These are phyloP conservation scores for Megalops atlanticus DNA, from an alignment of 2,113 vertebrate genomes.

Conservation along the genomic window DNA sequence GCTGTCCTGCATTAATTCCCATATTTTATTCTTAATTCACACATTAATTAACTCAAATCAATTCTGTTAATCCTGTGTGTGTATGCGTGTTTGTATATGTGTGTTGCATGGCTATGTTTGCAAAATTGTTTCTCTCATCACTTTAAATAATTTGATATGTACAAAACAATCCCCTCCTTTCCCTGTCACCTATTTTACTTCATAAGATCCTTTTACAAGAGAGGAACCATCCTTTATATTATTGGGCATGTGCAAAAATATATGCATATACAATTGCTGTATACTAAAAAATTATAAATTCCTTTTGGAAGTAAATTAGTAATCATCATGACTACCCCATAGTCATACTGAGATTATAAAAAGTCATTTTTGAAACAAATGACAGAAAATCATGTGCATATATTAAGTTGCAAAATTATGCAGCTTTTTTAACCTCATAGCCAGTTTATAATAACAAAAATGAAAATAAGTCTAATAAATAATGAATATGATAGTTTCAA, in stretches of 20 bases:
- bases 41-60: neutral
- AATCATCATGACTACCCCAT: slow-evolving; percentile 64
- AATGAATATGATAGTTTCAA: slow-evolving; percentile 68
- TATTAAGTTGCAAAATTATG: slow-evolving; percentile 69
- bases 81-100: neutral
- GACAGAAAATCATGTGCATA: slow-evolving; percentile 73
- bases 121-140: neutral
- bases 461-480: slow-evolving; percentile 74
- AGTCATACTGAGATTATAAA: slow-evolving; percentile 72
- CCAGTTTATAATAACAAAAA: slow-evolving; percentile 71
- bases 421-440: slow-evolving; percentile 69
- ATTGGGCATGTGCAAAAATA: slow-evolving; percentile 55
- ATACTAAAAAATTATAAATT: slow-evolving; percentile 64
- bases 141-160: slow-evolving; percentile 1
- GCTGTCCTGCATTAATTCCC: slow-evolving; percentile 4
- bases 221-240: slow-evolving; percentile 30
- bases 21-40: slow-evolving; percentile 1
- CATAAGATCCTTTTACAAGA: too few relatives aligned
- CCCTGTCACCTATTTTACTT: too few relatives aligned
- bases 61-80: slow-evolving; percentile 3
- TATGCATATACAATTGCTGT: slow-evolving; percentile 66
- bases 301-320: slow-evolving; percentile 69
- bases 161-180: too few relatives aligned
- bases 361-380: slow-evolving; percentile 71
- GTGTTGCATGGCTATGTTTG: neutral